These are phyloP conservation scores for Tubulanus polymorphus DNA, from an alignment of 2,888 invertebrate species.

Conservation along the genomic window DNA sequence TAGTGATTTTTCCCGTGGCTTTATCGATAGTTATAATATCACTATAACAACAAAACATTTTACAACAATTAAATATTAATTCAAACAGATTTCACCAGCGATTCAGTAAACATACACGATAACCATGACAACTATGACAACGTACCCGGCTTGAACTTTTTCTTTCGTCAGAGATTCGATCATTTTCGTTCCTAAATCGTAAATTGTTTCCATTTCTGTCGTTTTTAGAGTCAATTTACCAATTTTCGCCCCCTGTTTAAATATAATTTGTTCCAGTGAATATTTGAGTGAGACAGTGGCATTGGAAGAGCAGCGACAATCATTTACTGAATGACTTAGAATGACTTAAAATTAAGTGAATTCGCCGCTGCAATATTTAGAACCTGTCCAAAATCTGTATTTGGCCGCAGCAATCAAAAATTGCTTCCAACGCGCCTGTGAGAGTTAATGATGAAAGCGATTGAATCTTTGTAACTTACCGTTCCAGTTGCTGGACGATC, in stretches of 20 bases:
- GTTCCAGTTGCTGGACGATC: constrained; percentile 90
- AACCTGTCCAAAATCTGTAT: too few species aligned
- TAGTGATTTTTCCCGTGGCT: constrained; percentile 90
- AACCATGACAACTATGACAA: neutral
- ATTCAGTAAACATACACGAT: neutral
- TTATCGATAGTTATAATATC: constrained; percentile 99
- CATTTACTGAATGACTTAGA: too few species aligned
- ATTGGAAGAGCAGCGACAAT: neutral
- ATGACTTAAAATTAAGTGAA: neutral
- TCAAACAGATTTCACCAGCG: neutral
- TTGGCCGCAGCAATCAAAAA: too few species aligned
- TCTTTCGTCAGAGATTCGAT: constrained; percentile 94
- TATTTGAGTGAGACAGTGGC: too few species aligned
- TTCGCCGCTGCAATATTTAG: too few species aligned
- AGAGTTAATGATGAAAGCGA: neutral
- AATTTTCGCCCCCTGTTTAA: constrained; percentile 72
- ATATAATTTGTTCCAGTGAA: too few species aligned
- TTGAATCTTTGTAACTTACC: constrained; percentile 41
- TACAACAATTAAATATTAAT: neutral
- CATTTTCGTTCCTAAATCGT: constrained; percentile 97
- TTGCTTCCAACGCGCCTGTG: too few species aligned
- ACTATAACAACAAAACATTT: constrained; percentile 55
- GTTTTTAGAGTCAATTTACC: constrained; percentile 96
- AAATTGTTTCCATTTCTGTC: constrained; percentile 99
- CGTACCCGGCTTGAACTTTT: constrained; percentile 66